Evolutionary conservation across 2,888 invertebrate species (phyloP), one percentile per base, ranked within the genome.

Genomic region (Xylota sylvarum): DNA sequence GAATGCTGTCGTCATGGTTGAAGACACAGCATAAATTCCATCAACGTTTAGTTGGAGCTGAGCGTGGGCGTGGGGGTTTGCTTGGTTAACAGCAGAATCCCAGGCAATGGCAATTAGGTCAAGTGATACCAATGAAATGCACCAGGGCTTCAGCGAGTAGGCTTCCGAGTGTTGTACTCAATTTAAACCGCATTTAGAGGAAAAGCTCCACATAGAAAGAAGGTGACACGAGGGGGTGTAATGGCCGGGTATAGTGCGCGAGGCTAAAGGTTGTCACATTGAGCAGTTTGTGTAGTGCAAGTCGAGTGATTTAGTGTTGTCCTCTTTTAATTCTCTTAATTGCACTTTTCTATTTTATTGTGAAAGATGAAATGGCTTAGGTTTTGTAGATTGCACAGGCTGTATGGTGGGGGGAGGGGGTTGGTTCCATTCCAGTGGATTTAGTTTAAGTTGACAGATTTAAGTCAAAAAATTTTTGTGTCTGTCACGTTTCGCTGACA

Each of bases 121-220:
- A 86, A 86, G 86, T 86, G 86, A 86, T 86, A 86, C 86, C 86
- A 86, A 78, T 82, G 82, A 86, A 86, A 86, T 86, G 86, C 86
- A 82, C 70, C 77, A 77, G 76, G 86, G 86, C 82, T 82, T 82
- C 81, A 67, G 60, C 72, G 73, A 81, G 86, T 86, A 86, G 86
- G 86, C 86, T 86, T 82, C 72, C 85, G 64, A 73, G 62, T 77
- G 60, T 40, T 78, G 82, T 82, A 64, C 86, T 86, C 82, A 73
- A 82, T 86, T 86, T 82, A 73, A 86, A 86, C 86, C 86, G 73
- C 82, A 86, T 77, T 77, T 82, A 76, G 56, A 73, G 48, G 40
- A 30, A 43, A 56, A 64, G 12, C 43, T 12, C 32, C 56, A 32
- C 55, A 74, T 50, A 62, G 5, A 43, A 43, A 81, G 23, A 48